Conservation (phyloP, 2,113 vertebrate species). For the Octodon degus region DNA sequence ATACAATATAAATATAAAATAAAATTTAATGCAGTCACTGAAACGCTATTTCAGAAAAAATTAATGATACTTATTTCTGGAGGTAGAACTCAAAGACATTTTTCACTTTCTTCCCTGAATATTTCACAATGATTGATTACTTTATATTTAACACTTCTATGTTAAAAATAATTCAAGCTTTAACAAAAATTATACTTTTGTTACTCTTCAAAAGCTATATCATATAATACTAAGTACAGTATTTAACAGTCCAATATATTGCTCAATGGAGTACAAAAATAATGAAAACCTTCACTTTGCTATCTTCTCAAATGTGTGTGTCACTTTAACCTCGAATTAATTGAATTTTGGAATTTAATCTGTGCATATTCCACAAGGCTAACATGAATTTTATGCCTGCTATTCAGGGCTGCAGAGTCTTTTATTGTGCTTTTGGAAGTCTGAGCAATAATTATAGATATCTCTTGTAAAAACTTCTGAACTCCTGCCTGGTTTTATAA, state of each 20-base stretch:
- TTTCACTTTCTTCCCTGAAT: not conserved
- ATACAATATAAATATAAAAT: fast-evolving
- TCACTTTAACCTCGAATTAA: conserved; percentile 71
- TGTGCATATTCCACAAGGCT: conserved; percentile 60
- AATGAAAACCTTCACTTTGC: conserved; percentile 31
- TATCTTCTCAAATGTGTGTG: conserved; percentile 31
- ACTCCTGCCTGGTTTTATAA: conserved; percentile 24
- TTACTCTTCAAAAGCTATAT: not conserved
- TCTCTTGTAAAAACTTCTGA: conserved; percentile 53
- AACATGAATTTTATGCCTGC: conserved; percentile 55
- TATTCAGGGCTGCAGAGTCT: not conserved
- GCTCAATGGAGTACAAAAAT: conserved; percentile 30
- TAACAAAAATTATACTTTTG: not conserved
- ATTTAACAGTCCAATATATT: conserved; percentile 5
- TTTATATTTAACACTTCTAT: not conserved
- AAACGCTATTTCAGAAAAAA: not conserved
- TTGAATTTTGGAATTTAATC: conserved; percentile 74
- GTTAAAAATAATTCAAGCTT: conserved; percentile 12
- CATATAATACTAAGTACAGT: not conserved
- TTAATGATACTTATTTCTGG: not conserved
- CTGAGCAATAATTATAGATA: conserved; percentile 57
- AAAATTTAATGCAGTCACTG: fast-evolving
- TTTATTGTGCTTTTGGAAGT: conserved; percentile 42
- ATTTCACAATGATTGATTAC: not conserved
- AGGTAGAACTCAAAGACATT: not conserved